Evolutionary conservation across 2,888 invertebrate species (phyloP).

Genomic region (Coelopa pilipes): DNA sequence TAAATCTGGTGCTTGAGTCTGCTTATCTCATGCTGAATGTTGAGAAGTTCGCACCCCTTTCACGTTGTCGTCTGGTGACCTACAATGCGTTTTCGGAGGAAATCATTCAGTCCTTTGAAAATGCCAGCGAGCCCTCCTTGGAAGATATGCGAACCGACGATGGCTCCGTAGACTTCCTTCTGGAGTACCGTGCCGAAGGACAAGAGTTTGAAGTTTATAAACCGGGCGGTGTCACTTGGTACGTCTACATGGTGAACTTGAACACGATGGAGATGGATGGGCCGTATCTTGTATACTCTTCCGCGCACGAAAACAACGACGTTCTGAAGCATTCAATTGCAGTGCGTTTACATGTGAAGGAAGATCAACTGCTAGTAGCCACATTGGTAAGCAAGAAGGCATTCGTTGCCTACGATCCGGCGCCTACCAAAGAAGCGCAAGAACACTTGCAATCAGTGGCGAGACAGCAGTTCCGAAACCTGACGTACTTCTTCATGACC

Average conservation of each 20-base stretch:
- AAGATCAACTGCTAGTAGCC: constrained; percentile 57
- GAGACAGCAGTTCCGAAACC: constrained; percentile 69
- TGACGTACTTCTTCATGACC: constrained; percentile 73
- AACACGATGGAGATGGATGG: constrained; percentile 72
- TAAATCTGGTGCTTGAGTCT: constrained; percentile 71
- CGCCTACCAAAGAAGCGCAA: constrained; percentile 67
- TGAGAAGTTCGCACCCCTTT: constrained; percentile 71
- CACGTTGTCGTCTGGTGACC: constrained; percentile 77
- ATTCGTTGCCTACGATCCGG: constrained; percentile 67
- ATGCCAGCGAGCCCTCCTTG: constrained; percentile 63
- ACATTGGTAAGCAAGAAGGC: constrained; percentile 62
- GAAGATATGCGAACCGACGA: constrained; percentile 53
- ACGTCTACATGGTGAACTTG: constrained; percentile 74
- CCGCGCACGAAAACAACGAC: constrained; percentile 70
- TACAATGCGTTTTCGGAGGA: constrained; percentile 73
- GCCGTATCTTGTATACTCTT: constrained; percentile 72
- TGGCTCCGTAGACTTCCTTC: constrained; percentile 70
- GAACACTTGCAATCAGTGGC: constrained; percentile 57
- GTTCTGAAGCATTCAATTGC: constrained; percentile 72
- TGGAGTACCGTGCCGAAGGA: constrained; percentile 74
- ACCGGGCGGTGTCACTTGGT: constrained; percentile 71
- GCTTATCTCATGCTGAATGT: constrained; percentile 73
- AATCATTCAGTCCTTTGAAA: constrained; percentile 76
- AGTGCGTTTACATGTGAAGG: constrained; percentile 65
- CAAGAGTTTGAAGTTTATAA: constrained; percentile 73